phyloP scores from a whole-genome alignment of 2,113 vertebrate species.

The Gymnocephalus cernua region DNA sequence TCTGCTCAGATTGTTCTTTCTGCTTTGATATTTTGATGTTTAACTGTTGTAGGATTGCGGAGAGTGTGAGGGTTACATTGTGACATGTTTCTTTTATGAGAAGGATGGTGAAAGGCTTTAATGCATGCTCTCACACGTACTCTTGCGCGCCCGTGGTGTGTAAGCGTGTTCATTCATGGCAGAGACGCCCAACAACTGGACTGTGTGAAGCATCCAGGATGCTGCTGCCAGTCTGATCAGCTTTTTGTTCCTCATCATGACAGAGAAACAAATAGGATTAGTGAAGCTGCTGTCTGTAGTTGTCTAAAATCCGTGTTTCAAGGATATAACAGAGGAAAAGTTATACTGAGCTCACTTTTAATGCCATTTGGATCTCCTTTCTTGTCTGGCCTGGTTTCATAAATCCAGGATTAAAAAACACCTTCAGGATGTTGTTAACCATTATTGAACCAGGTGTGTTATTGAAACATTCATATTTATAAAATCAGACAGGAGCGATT shows the following conservation, averaged over 20 bases:
- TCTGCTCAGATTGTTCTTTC: not conserved
- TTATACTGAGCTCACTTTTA: conserved; percentile 31
- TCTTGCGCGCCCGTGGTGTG: not conserved
- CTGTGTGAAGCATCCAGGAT: conserved; percentile 27
- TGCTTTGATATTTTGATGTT: not conserved
- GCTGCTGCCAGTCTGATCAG: conserved; percentile 19
- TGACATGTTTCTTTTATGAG: not conserved
- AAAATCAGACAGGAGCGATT: not conserved
- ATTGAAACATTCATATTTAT: conserved; percentile 20
- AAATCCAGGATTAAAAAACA: conserved; percentile 48
- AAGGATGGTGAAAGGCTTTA: too few species aligned
- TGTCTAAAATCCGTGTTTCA: conserved; percentile 26
- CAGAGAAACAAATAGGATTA: conserved; percentile 30
- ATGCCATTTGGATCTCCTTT: conserved; percentile 13
- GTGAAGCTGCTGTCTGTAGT: conserved; percentile 7
- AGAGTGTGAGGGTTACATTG: not conserved
- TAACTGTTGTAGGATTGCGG: not conserved
- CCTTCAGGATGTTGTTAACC: conserved; percentile 16
- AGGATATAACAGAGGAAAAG: conserved; percentile 18
- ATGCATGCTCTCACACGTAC: too few species aligned
- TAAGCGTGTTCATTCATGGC: conserved; percentile 25
- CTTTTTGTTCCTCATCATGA: conserved; percentile 51
- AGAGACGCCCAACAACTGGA: not conserved
- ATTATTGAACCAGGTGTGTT: not conserved
- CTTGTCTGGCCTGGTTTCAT: conserved; percentile 10